Evolutionary conservation across 1,140 invertebrate species (phyloP).

Genomic region (Caenorhabditis latens): DNA sequence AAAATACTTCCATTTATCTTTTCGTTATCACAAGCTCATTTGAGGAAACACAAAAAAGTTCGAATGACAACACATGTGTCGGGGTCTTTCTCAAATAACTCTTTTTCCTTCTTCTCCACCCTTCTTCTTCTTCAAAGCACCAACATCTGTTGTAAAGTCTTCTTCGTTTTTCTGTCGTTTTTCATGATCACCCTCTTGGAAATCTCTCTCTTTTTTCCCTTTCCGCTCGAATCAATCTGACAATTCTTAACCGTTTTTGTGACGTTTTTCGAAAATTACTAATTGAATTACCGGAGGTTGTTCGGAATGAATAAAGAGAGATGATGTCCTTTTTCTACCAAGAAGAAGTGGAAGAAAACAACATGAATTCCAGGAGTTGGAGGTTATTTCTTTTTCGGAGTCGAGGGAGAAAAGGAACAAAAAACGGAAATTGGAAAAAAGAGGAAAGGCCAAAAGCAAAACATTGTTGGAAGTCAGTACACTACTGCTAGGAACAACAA

Average conservation of each 20-base stretch:
- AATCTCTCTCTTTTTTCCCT: neutral
- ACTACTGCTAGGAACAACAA: neutral
- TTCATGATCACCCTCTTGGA: slow-evolving; percentile 10
- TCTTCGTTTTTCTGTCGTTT: neutral
- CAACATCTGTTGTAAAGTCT: slow-evolving; percentile 32
- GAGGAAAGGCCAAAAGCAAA: neutral
- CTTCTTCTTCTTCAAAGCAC: neutral
- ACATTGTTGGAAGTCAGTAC: neutral
- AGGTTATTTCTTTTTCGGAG: neutral
- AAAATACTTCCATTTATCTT: slow-evolving; percentile 34
- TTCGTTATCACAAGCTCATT: slow-evolving; percentile 24
- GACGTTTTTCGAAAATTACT: neutral
- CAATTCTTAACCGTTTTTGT: neutral
- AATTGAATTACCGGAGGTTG: slow-evolving; percentile 12
- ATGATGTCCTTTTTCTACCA: neutral
- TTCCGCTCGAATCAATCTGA: neutral
- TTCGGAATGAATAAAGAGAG: neutral
- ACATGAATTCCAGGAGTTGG: neutral
- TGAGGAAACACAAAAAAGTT: slow-evolving; percentile 22
- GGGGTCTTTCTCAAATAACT: too few species aligned
- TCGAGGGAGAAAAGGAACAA: neutral
- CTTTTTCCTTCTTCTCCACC: slow-evolving; percentile 6
- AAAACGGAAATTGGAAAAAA: neutral
- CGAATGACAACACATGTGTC: slow-evolving; percentile 49
- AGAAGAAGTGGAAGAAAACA: neutral